Conservation (phyloP, 92 coral and sea anemone genomes). For the Zoanthus sansibaricus region DNA sequence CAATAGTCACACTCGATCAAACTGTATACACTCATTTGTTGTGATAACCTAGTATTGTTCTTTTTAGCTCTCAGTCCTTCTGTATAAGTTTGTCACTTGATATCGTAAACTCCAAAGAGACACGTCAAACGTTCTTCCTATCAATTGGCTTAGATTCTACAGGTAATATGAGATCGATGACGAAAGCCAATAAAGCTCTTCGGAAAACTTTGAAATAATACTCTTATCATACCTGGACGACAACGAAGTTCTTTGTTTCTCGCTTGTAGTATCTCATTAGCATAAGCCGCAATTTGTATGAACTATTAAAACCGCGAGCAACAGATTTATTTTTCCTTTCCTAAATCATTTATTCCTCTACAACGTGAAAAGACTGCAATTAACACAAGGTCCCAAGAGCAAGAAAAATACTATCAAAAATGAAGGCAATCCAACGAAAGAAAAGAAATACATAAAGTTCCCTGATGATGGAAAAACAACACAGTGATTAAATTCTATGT, state of each 20-base stretch:
- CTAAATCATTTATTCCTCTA: no score
- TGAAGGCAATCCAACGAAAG: no score
- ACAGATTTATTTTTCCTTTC: no score
- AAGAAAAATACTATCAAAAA: no score
- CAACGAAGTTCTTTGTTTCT: constrained; percentile 36
- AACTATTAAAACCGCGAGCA: no score
- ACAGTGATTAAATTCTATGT: no score
- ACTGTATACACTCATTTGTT: not conserved
- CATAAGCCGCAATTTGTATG: no score
- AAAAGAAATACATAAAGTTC: no score
- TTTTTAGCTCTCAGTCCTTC: not conserved
- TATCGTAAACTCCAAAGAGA: constrained; percentile 19
- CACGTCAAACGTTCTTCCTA: constrained; percentile 22
- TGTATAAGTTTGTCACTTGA: constrained; percentile 11
- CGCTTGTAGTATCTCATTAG: not conserved
- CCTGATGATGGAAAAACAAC: no score
- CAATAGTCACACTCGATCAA: not conserved
- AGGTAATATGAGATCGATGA: constrained; percentile 24
- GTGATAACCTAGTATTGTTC: not conserved
- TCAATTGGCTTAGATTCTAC: constrained; percentile 30
- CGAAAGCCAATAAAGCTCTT: constrained; percentile 22
- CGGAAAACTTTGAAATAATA: constrained; percentile 24
- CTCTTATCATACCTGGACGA: constrained; percentile 37
- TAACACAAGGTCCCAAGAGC: no score
- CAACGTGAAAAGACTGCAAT: no score